Evolutionary conservation across 2,113 vertebrate species (phyloP).

Genomic region (Ibidorhyncha struthersii): DNA sequence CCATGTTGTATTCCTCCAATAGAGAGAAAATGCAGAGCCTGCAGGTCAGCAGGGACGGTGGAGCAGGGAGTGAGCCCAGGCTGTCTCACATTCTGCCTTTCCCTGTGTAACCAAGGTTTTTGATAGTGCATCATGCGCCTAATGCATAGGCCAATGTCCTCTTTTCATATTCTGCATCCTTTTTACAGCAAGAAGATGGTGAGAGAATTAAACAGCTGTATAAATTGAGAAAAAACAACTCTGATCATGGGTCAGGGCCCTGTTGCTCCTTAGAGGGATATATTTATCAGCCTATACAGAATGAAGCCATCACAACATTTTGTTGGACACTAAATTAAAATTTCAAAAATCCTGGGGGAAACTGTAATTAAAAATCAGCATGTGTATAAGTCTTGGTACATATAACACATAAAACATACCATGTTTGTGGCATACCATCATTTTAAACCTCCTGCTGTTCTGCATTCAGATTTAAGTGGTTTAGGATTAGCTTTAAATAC

Average conservation of each 20-base stretch:
- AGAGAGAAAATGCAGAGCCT: background rate
- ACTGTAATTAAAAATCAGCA: background rate
- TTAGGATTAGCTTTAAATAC: background rate
- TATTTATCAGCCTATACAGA: background rate
- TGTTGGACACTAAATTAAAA: background rate
- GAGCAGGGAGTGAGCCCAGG: background rate
- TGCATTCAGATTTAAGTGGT: background rate
- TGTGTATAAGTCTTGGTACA: rapidly evolving
- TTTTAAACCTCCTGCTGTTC: background rate
- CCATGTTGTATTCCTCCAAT: background rate
- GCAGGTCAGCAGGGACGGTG: background rate
- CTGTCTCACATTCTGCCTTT: background rate
- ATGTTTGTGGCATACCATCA: background rate
- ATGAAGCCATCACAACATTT: background rate
- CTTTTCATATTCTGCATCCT: background rate
- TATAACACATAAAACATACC: background rate
- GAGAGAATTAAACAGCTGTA: background rate
- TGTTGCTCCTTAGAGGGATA: background rate
- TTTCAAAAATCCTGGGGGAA: rapidly evolving
- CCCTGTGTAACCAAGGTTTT: background rate
- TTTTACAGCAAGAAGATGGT: background rate
- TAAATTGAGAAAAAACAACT: background rate
- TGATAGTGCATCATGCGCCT: background rate
- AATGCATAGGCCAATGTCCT: background rate
- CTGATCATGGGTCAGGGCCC: background rate